Conservation (phyloP, 2,888 invertebrate genomes). For the Cheilosia vulpina region DNA sequence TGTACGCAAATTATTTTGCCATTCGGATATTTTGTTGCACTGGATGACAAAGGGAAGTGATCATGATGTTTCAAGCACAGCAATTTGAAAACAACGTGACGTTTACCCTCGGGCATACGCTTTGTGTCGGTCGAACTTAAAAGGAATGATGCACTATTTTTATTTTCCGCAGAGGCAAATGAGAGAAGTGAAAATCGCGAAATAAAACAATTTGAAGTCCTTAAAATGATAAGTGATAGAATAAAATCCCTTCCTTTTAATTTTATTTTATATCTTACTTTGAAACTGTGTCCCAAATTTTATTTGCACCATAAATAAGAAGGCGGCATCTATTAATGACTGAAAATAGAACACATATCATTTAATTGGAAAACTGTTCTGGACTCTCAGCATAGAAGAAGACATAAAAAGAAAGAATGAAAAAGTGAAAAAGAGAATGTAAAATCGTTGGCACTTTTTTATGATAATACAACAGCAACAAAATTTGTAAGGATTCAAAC, state of each 20-base stretch:
- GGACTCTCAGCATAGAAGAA: not conserved
- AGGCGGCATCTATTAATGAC: not conserved
- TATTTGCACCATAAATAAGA: constrained; percentile 31
- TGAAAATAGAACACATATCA: constrained; percentile 46
- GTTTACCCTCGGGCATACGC: constrained; percentile 20
- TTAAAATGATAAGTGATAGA: constrained; percentile 62
- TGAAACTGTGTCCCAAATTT: constrained; percentile 72
- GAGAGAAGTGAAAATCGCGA: constrained; percentile 9
- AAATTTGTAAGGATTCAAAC: constrained; percentile 46
- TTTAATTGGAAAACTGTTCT: not conserved
- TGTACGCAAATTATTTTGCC: constrained; percentile 13
- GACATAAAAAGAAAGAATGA: no score
- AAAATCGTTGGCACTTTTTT: not conserved
- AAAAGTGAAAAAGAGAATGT: not conserved
- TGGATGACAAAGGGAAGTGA: constrained; percentile 17
- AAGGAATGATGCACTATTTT: constrained; percentile 36
- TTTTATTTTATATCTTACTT: constrained; percentile 75
- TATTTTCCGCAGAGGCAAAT: constrained; percentile 18
- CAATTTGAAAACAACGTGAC: constrained; percentile 34
- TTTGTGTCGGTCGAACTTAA: constrained; percentile 44
- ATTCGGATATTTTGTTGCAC: constrained; percentile 25
- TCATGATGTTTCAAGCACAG: constrained; percentile 36
- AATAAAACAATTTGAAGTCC: constrained; percentile 9
- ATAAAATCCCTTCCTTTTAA: constrained; percentile 57
- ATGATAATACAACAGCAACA: constrained; percentile 25